Base-by-base conservation (phyloP, 2,888 invertebrate genomes). In the Lochmaea capreae region DNA sequence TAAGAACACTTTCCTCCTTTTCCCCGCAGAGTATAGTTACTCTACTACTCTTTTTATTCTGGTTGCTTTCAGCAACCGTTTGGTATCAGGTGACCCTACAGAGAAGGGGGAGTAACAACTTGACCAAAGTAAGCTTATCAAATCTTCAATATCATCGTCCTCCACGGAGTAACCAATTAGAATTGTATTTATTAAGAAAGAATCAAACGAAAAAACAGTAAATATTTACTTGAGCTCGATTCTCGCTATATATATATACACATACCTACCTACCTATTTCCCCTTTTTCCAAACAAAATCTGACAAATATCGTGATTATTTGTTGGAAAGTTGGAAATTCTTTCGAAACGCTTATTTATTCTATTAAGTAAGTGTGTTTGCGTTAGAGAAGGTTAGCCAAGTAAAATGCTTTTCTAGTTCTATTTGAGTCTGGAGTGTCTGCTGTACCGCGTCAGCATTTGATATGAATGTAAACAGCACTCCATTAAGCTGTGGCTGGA, bases 401-500 rank as follows among this genome's bases (percentile, higher is more conserved):
- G 75, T 77, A 79, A 80, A 79, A 79, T 78, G 79, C 77, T 77
- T 79, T 76, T 72, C 76, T 72, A 73, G 74, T 77, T 78, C 77
- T 75, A 71, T 79, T 78, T 74, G 77, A 78, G 78, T 76, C 73
- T 75, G 71, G 72, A 70, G 71, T 71, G 67, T 18, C 43, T 63
- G 43, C 58, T 71, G 71, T 74, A 78, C 78, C 78, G 79, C 80
- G 77, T 81, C 82, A 81, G 81, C 78, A 80, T 81, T 82, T 81
- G 83, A 83, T 84, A 83, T 82, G 82, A 84, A 82, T 81, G 84
- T 81, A 84, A 84, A 84, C 83, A 83, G 78, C 81, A 80, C 78
- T 82, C 82, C 82, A 83, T 83, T 83, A 82, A 81, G 82, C 79
- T 76, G 73, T 72, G 80, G 77, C 80, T 78, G 76, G 78, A 46